Base-by-base conservation (phyloP, 2,113 vertebrate species). In the Sinocyclocheilus grahami region DNA sequence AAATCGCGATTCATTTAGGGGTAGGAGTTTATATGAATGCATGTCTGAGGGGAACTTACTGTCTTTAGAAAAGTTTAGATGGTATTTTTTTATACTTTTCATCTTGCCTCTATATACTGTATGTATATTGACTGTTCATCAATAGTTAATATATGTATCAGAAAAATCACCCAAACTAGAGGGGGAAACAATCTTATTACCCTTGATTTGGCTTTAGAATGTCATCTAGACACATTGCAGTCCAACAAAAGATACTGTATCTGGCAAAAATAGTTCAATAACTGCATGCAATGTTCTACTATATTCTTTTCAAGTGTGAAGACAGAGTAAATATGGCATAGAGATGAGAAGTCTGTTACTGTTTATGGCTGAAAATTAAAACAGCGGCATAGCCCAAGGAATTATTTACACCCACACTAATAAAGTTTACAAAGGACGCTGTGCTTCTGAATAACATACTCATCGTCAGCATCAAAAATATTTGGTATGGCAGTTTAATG, bases 301-400 rank as follows among this genome's bases (percentile, higher is more conserved):
- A 77, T 2, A 77, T 60, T 79, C 10, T 13, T 7, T 39, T 33
- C 20, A 42, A 60, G 55, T 62, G 78, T n/a, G 51, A 62, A 62
- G 78, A 60, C 18, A 20, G 12, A 42, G 5, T 42, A 62, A 79
- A 62, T 14, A 37, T 8, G 2, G 13, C 9, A 14, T 81, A 20
- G 39, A 42, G 20, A 63, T 65, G 11, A 27, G 58, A 81, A 39
- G 79, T 65, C 79, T 65, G 79, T 81, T 67, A 65, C 7, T 83
- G 20, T 37, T 75, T 86, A 79, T 81, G 85, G n/a, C 60, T 8
- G 24, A 46, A 42, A 79, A 79, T 75, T 83, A 60, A 63, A 24
- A 33, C 48, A 69, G 75, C 22, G 8, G 82, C n/a, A 37, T n/a
- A 84, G 37, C 75, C 74, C 16, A 74, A 62, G 20, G 76, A 77